Evolutionary conservation across 2,888 invertebrate species (phyloP).

Genomic region (Microctonus hyperodae): DNA sequence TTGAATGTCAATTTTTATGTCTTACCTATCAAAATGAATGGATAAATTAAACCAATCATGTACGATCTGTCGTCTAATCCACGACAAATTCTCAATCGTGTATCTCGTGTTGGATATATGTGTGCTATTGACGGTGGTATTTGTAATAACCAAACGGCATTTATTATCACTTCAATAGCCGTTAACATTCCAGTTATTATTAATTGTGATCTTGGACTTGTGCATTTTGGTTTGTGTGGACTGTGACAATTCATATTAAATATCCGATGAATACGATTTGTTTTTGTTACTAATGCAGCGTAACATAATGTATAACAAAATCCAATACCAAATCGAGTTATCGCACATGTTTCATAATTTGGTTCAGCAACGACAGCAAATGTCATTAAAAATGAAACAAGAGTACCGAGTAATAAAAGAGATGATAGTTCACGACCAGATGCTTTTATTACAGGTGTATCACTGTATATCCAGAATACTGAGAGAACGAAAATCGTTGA

Average conservation of each 20-base stretch:
- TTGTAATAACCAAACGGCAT: slow-evolving; percentile 64
- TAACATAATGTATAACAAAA: slow-evolving; percentile 67
- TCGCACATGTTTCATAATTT: slow-evolving; percentile 62
- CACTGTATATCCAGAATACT: slow-evolving; percentile 65
- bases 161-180: slow-evolving; percentile 64
- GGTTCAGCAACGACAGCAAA: slow-evolving; percentile 66
- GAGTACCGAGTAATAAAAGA: slow-evolving; percentile 64
- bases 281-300: slow-evolving; percentile 67
- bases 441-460: slow-evolving; percentile 68
- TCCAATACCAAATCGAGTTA: slow-evolving; percentile 66
- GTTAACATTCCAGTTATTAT: slow-evolving; percentile 65
- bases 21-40: slow-evolving; percentile 65
- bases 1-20: too few relatives aligned
- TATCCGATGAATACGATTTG: slow-evolving; percentile 67
- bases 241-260: slow-evolving; percentile 62
- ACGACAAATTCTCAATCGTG: slow-evolving; percentile 57
- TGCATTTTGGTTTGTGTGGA: slow-evolving; percentile 63
- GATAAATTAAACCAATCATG: slow-evolving; percentile 65
- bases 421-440: slow-evolving; percentile 67
- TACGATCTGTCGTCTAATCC: slow-evolving; percentile 65
- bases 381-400: slow-evolving; percentile 65
- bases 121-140: slow-evolving; percentile 62
- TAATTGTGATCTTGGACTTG: slow-evolving; percentile 64
- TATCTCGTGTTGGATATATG: slow-evolving; percentile 59
- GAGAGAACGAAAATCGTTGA: slow-evolving; percentile 62